These are phyloP conservation scores for Magallana nippona DNA, from an alignment of 2,888 invertebrate species.

Conservation along the genomic window DNA sequence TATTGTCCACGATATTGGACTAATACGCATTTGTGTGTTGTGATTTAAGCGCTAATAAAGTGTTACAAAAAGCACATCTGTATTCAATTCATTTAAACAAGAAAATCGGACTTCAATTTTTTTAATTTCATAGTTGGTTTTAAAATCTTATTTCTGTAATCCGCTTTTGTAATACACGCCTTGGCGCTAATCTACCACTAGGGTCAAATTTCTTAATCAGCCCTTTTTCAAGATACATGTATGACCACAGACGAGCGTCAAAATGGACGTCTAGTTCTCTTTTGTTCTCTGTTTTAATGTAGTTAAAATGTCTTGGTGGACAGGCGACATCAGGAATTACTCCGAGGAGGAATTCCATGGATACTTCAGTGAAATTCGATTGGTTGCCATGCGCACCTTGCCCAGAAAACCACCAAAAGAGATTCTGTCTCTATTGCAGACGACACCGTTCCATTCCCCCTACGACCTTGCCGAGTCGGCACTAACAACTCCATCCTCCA, in stretches of 20 bases:
- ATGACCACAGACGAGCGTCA: background rate
- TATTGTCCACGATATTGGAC: too few relatives aligned
- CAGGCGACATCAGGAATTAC: conserved; percentile 45
- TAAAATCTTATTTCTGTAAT: conserved; percentile 16
- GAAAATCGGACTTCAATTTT: background rate
- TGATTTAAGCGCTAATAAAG: too few relatives aligned
- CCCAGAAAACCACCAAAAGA: conserved; percentile 40
- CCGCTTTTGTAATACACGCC: background rate
- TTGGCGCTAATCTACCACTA: background rate
- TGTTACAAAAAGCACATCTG: background rate
- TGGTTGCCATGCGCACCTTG: conserved; percentile 39
- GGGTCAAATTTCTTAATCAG: background rate
- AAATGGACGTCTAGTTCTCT: background rate
- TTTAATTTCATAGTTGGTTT: conserved; percentile 8
- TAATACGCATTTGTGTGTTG: too few relatives aligned
- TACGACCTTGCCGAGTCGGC: background rate
- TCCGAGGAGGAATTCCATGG: conserved; percentile 42
- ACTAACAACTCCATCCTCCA: background rate
- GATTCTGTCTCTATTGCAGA: conserved; percentile 20
- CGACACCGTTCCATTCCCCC: background rate
- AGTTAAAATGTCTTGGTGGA: conserved; percentile 40
- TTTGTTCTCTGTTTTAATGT: background rate
- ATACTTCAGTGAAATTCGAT: conserved; percentile 42
- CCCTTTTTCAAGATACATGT: background rate
- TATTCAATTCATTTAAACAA: background rate